phyloP scores from a whole-genome alignment of 2,113 vertebrate genomes.

The Tachycineta bicolor region DNA sequence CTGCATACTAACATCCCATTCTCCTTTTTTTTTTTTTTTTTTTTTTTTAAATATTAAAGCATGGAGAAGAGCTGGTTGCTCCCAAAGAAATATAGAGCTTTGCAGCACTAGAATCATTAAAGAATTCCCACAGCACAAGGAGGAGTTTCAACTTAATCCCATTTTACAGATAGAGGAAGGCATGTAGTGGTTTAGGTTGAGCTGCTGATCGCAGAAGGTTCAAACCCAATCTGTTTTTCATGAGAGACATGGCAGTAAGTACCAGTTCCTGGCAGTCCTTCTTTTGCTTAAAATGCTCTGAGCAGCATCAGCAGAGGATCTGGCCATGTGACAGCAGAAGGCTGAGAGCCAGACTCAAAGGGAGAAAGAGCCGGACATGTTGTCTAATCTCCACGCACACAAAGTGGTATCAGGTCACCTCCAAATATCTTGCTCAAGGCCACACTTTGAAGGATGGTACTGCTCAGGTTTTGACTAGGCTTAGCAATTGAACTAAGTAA shows the following conservation, averaged over 20 bases:
- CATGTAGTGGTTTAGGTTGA: not conserved
- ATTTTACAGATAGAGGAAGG: not conserved
- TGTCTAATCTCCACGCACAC: not conserved
- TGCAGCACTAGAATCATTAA: not conserved
- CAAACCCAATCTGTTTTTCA: not conserved
- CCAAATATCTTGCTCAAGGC: not conserved
- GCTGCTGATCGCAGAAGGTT: not conserved
- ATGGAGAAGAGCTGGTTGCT: not conserved
- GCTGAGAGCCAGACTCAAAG: not conserved
- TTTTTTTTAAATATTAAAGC: not conserved
- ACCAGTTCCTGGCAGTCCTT: not conserved
- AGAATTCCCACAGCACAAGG: not conserved
- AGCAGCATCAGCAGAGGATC: not conserved
- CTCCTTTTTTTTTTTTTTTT: not conserved
- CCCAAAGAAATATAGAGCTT: not conserved
- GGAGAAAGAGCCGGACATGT: not conserved
- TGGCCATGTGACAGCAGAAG: not conserved
- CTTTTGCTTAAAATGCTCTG: not conserved
- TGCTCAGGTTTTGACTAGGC: not conserved
- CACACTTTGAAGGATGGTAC: not conserved
- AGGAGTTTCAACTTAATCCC: not conserved
- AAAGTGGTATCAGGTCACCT: not conserved
- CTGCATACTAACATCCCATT: not conserved
- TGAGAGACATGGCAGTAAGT: not conserved
- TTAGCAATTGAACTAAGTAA: not conserved